Conservation (phyloP, 1,140 invertebrate species). For the Panagrolaimus sp. region DNA sequence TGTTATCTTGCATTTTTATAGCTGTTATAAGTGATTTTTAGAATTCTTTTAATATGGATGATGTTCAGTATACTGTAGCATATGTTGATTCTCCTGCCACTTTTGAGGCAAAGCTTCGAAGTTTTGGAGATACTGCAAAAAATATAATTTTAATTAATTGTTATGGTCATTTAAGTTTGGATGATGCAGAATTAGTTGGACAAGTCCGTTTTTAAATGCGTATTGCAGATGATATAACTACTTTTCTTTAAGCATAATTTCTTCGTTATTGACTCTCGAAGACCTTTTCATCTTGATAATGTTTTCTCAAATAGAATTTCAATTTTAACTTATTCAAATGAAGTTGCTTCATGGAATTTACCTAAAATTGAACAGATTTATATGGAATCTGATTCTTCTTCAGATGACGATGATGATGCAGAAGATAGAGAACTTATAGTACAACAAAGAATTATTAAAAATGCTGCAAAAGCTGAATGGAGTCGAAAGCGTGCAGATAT, state of each 20-base stretch:
- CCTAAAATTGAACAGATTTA: background rate
- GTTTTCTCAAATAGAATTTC: background rate
- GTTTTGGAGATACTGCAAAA: too few relatives aligned
- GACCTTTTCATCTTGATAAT: background rate
- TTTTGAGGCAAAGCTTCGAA: too few relatives aligned
- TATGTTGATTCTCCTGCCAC: too few relatives aligned
- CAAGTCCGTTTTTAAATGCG: too few relatives aligned
- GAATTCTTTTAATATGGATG: too few relatives aligned
- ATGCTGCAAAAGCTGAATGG: background rate
- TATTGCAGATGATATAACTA: background rate
- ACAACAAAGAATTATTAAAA: background rate
- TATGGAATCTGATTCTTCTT: background rate
- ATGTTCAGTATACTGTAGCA: too few relatives aligned
- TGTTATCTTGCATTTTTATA: too few relatives aligned
- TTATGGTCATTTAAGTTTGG: background rate
- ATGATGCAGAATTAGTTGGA: background rate
- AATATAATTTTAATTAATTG: background rate
- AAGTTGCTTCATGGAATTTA: background rate
- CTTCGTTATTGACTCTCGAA: background rate
- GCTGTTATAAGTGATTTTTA: too few relatives aligned
- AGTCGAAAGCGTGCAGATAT: background rate
- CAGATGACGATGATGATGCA: background rate
- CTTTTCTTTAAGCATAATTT: background rate
- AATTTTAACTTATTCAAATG: background rate
- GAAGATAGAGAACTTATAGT: background rate